phyloP scores from a whole-genome alignment of 2,113 vertebrate genomes.

The Ophthalmolycus amberensis region DNA sequence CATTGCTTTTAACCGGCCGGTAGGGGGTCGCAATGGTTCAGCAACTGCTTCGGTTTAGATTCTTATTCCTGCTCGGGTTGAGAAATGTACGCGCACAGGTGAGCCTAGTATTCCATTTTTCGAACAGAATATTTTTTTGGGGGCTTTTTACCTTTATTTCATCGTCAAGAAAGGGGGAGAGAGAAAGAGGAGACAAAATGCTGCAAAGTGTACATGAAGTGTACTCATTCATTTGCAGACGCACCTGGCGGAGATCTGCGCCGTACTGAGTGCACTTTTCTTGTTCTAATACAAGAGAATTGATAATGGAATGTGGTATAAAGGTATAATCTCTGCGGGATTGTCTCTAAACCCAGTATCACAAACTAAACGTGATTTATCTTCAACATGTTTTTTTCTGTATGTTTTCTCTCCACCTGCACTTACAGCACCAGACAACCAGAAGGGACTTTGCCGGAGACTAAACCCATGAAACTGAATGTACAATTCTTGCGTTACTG shows the following conservation, averaged over 20 bases:
- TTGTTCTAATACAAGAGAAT: constrained; percentile 17
- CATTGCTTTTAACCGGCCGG: not conserved
- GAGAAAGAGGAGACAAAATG: not conserved
- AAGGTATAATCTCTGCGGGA: constrained; percentile 15
- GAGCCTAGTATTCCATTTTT: not conserved
- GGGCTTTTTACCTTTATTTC: no score
- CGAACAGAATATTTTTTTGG: not conserved
- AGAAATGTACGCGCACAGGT: not conserved
- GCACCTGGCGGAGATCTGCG: not conserved
- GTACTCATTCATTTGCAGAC: not conserved
- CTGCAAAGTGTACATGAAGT: not conserved
- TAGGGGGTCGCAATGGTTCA: not conserved
- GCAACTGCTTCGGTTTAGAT: not conserved
- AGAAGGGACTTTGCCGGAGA: constrained; percentile 35
- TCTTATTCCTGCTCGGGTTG: not conserved
- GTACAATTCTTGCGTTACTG: constrained; percentile 48
- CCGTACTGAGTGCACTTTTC: not conserved
- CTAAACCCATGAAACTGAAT: constrained; percentile 59
- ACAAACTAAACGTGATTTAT: constrained; percentile 33
- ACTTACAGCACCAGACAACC: constrained; percentile 27
- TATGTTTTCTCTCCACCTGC: constrained; percentile 1
- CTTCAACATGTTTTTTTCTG: constrained; percentile 3
- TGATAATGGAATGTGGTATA: constrained; percentile 17
- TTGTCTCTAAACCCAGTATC: constrained; percentile 12
- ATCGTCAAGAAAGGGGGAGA: not conserved